phyloP scores from a whole-genome alignment of 2,797 vertebrate species.

The Holocentrus rufus region DNA sequence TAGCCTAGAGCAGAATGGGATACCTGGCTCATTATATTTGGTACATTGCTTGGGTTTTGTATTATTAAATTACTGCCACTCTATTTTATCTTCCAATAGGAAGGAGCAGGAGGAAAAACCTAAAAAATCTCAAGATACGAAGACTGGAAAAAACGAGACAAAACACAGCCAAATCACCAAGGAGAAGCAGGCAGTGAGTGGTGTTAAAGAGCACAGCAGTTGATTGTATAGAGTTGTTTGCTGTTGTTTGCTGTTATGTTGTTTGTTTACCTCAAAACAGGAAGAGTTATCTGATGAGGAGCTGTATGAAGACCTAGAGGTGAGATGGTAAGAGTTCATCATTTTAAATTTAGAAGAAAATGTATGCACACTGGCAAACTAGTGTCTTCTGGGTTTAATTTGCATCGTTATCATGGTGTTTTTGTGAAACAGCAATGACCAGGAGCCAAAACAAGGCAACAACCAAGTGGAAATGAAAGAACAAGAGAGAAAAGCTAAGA shows the following conservation, averaged over 20 bases:
- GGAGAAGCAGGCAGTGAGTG: slow-evolving; percentile 2
- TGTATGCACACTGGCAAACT: neutral
- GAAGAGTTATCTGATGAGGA: slow-evolving; percentile 72
- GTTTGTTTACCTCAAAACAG: slow-evolving; percentile 49
- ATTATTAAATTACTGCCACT: neutral
- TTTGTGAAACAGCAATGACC: slow-evolving; percentile 1
- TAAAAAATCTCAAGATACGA: neutral
- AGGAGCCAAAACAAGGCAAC: neutral
- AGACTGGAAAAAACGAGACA: neutral
- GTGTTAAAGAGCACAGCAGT: neutral
- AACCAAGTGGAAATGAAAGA: neutral
- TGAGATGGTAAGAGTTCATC: slow-evolving; percentile 66
- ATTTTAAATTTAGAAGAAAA: neutral
- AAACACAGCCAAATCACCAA: neutral
- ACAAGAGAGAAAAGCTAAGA: slow-evolving; percentile 62
- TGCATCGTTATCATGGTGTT: neutral
- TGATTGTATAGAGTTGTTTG: neutral
- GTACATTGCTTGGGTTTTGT: too few species aligned
- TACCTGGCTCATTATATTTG: too few species aligned
- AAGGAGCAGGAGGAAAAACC: neutral
- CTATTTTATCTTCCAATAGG: slow-evolving; percentile 10
- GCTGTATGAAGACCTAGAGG: slow-evolving; percentile 82
- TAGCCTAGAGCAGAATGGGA: neutral
- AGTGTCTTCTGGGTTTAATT: neutral
- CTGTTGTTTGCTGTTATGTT: neutral